phyloP scores from a whole-genome alignment of 2,797 vertebrate species.

The Sylvia borin region DNA sequence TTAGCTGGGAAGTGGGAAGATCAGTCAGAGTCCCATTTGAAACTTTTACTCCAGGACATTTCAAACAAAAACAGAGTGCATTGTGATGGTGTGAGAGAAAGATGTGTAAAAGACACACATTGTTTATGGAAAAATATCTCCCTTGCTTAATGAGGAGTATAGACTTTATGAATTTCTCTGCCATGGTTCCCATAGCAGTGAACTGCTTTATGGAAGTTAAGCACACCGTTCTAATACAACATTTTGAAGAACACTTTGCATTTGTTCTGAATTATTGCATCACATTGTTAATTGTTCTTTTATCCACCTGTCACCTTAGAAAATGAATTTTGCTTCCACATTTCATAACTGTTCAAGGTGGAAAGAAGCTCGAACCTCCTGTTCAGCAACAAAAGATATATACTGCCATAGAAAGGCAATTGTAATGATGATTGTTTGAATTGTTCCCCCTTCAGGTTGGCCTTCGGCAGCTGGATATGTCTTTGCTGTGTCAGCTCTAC shows the following conservation, averaged over 20 bases:
- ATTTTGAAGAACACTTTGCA: background rate
- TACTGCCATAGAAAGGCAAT: background rate
- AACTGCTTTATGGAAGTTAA: background rate
- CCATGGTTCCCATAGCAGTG: background rate
- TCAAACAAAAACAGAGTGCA: background rate
- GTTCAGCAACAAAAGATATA: background rate
- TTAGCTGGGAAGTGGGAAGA: background rate
- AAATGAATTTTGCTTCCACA: background rate
- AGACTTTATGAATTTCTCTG: background rate
- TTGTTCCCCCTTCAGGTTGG: slow-evolving; percentile 83
- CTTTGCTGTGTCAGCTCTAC: slow-evolving; percentile 95
- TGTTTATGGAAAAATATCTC: background rate
- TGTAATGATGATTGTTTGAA: background rate
- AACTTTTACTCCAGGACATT: background rate
- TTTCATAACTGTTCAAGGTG: background rate
- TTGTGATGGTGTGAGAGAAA: background rate
- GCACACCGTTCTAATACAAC: background rate
- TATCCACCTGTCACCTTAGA: background rate
- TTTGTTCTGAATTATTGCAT: background rate
- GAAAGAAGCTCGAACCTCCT: background rate
- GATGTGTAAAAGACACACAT: background rate
- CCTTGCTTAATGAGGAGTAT: background rate
- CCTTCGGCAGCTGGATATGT: slow-evolving; percentile 98
- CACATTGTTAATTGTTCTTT: background rate
- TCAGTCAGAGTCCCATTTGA: background rate